Evolutionary conservation across 2,113 vertebrate species (phyloP).

Genomic region (Gambusia holbrooki): DNA sequence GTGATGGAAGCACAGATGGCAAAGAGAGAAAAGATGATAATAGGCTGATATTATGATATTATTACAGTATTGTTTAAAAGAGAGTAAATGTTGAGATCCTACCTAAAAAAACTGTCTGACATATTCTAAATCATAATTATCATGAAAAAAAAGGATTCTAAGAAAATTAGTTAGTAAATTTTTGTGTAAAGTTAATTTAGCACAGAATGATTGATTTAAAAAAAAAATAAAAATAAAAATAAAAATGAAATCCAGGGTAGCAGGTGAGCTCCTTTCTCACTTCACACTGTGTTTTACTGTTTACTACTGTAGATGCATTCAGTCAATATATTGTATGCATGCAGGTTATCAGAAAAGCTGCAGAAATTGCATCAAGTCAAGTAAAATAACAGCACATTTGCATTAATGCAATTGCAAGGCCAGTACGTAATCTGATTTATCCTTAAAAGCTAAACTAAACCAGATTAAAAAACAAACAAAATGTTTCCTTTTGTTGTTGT

Average conservation of each 20-base stretch:
- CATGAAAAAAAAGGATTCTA: background rate
- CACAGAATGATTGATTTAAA: no score
- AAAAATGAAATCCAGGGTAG: background rate
- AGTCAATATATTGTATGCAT: background rate
- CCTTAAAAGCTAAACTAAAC: background rate
- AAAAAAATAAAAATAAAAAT: background rate
- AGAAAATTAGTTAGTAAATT: background rate
- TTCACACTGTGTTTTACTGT: background rate
- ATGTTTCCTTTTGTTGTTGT: background rate
- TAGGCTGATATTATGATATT: no score
- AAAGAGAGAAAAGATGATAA: no score
- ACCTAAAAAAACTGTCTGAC: no score
- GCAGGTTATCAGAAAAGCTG: constrained; percentile 10
- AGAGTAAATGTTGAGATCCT: background rate
- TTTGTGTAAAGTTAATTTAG: no score
- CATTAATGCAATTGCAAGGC: constrained; percentile 31
- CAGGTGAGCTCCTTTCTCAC: background rate
- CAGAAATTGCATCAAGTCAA: constrained; percentile 24
- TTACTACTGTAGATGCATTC: background rate
- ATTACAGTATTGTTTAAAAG: background rate
- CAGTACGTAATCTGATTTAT: constrained; percentile 27
- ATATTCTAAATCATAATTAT: no score
- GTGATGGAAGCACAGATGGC: no score
- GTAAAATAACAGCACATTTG: constrained; percentile 12
- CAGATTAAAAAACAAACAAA: constrained; percentile 12